phyloP scores from a whole-genome alignment of 2,888 invertebrate species.

The Drosophila yooni region DNA sequence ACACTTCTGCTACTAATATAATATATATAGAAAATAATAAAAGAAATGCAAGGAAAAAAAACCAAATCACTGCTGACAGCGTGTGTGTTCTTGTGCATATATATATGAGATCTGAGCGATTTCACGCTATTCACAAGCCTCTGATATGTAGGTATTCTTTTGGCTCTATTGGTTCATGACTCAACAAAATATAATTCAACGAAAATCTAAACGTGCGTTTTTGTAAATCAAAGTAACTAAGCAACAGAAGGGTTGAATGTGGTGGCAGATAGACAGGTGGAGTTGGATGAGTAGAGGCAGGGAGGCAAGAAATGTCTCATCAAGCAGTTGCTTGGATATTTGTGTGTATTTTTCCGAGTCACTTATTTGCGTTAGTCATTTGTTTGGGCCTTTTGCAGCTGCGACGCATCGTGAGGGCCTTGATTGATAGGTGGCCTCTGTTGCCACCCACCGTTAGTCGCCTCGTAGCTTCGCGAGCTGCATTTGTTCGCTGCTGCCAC shows the following conservation, averaged over 20 bases:
- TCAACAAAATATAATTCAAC: too few relatives aligned
- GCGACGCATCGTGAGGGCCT: slow-evolving; percentile 37
- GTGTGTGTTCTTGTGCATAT: neutral
- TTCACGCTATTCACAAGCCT: too few relatives aligned
- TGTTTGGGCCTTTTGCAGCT: slow-evolving; percentile 48
- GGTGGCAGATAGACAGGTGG: too few relatives aligned
- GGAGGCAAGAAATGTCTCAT: too few relatives aligned
- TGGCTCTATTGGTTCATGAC: too few relatives aligned
- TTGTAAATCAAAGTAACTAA: too few relatives aligned
- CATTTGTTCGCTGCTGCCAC: slow-evolving; percentile 4
- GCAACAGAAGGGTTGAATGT: too few relatives aligned
- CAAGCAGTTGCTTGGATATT: neutral
- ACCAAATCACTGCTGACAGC: neutral
- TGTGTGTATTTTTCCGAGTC: slow-evolving; percentile 1
- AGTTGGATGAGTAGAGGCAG: neutral
- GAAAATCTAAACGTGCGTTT: too few relatives aligned
- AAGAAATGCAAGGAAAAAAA: neutral
- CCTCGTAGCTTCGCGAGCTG: neutral
- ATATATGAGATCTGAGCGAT: neutral
- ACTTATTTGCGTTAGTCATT: slow-evolving; percentile 54
- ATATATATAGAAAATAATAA: neutral
- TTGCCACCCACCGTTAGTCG: neutral
- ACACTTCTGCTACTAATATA: neutral
- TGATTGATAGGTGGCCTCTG: slow-evolving; percentile 7
- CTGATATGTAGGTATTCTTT: too few relatives aligned